Conservation (phyloP, 2,888 invertebrate species). For the Ophraella communa region DNA sequence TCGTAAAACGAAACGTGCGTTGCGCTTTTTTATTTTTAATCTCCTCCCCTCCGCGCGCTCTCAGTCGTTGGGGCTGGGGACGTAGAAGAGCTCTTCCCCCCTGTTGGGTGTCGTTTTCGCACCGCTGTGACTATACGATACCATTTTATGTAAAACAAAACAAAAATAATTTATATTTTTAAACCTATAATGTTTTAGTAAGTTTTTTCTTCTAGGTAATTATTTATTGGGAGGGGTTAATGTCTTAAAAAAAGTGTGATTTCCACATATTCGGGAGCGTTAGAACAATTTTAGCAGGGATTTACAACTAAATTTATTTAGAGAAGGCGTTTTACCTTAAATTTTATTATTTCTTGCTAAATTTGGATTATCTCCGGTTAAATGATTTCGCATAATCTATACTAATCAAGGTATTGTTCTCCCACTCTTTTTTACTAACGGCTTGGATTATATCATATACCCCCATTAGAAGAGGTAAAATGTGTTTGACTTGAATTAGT, state of each 20-base stretch:
- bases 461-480: too few relatives aligned
- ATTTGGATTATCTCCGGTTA: too few relatives aligned
- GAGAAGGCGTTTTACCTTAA: too few relatives aligned
- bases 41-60: conserved; percentile 3
- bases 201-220: conserved; percentile 26
- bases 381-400: too few relatives aligned
- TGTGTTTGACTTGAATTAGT: too few relatives aligned
- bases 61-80: conserved; percentile 15
- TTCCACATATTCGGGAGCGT: too few relatives aligned
- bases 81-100: conserved; percentile 36
- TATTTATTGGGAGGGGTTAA: conserved; percentile 13
- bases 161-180: conserved; percentile 33
- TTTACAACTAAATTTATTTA: too few relatives aligned
- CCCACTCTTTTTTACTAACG: too few relatives aligned
- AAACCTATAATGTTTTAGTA: conserved; percentile 33
- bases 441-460: too few relatives aligned
- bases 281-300: too few relatives aligned
- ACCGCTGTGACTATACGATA: conserved; percentile 44
- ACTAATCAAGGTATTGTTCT: too few relatives aligned
- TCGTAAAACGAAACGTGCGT: conserved; percentile 14
- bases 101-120: conserved; percentile 47
- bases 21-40: conserved; percentile 3
- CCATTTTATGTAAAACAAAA: conserved; percentile 35
- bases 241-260: neutral
- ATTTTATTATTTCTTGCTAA: too few relatives aligned